phyloP scores from a whole-genome alignment of 1,140 invertebrate genomes.

The Listronotus oregonensis region DNA sequence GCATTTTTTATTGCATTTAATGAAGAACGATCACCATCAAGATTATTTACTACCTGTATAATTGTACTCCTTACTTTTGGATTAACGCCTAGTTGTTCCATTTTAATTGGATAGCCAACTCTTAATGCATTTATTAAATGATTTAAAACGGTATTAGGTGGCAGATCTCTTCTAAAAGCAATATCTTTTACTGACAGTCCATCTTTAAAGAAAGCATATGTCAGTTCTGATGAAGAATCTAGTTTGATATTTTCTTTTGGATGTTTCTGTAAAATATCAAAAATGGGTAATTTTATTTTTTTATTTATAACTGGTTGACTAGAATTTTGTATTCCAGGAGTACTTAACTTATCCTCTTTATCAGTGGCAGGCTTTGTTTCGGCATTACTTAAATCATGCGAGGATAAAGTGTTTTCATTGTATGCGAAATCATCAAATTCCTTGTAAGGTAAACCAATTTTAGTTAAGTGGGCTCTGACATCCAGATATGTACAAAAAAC shows the following conservation, averaged over 20 bases:
- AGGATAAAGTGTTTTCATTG: background rate
- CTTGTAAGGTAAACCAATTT: constrained; percentile 37
- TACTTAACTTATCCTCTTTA: too few species aligned
- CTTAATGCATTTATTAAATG: constrained; percentile 42
- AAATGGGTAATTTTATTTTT: constrained; percentile 16
- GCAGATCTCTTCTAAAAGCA: constrained; percentile 21
- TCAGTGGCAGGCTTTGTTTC: background rate
- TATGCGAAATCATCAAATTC: constrained; percentile 45
- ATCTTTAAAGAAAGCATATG: constrained; percentile 11
- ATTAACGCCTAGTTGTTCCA: constrained; percentile 40
- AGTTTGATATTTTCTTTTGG: background rate
- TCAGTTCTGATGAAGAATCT: background rate
- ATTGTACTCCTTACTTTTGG: constrained; percentile 18
- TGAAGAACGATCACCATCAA: constrained; percentile 13
- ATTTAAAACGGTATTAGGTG: constrained; percentile 25
- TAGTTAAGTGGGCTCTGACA: constrained; percentile 40
- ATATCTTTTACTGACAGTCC: constrained; percentile 7
- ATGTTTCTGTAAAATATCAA: constrained; percentile 35
- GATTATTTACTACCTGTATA: constrained; percentile 22
- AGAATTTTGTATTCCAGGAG: too few species aligned
- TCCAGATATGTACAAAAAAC: constrained; percentile 40
- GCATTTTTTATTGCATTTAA: constrained; percentile 22
- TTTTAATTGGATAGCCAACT: constrained; percentile 43
- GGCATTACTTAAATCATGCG: background rate
- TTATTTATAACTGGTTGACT: background rate